Base-by-base conservation (phyloP, 1,140 invertebrate genomes). In the Subanguina moxae region DNA sequence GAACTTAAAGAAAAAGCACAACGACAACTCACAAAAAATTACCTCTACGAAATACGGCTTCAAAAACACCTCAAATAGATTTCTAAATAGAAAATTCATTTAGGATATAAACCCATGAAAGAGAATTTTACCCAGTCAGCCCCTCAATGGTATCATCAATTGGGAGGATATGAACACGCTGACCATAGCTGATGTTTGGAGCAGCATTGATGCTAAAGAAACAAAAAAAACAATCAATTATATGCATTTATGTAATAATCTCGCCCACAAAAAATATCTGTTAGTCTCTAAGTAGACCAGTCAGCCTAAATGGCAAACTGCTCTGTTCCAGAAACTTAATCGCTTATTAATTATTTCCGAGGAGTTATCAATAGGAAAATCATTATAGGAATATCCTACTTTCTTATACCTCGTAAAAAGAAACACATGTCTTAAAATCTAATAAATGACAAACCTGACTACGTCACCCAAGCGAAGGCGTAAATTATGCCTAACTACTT, bases 101-200 rank as follows among this genome's bases (percentile, higher is more conserved):
- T 25, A 7, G 38, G 8, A 61, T 7, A 61, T 21, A 21, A 7
- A 25, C 28, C 3, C 1, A 21, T 7, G 58, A 25, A 21, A 61
- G 38, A 61, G 8, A 61, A 61, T 84, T 85, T 86, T 87, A 93
- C 91, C 95, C 96, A 71, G 94, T 93, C 25, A 99, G 86, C 58
- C 96, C 96, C 85, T 97, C 94, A 32, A 99, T 90, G 28, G 95
- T 97, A 82, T 99, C 96, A 87, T 99, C 96, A 83, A 99, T 97
- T 0, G 96, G 96, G 75, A 99, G 86, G 63, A 99, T 93, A 84
- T 98, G 95, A 70, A 99, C 92, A 32, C 94, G 86, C 84, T 97
- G 97, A 62, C 95, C 96, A 83, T 99, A 98, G 83, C 95, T 95
- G 8, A 98, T 93, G 83, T 97, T 94, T 15, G 93, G 92, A 83